Percentiles rank a stretch among this genome's conserved stretches.
These are phyloP conservation scores for Typhlichthys subterraneus DNA, from an alignment of 2,797 vertebrate species.

Conservation along the genomic window DNA sequence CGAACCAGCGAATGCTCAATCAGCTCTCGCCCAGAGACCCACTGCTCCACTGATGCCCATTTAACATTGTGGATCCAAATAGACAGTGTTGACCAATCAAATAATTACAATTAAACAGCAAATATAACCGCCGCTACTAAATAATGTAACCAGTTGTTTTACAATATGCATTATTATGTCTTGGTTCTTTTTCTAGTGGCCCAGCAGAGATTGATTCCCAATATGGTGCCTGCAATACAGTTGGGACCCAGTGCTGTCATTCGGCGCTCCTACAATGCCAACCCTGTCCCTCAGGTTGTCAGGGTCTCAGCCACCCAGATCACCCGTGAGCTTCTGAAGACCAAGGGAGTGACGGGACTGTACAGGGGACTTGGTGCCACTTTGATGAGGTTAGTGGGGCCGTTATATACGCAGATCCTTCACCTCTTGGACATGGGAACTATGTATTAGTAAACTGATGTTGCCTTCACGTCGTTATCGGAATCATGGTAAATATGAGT, in stretches of 20 bases:
- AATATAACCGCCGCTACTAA: neutral
- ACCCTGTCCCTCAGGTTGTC: constrained; percentile 54
- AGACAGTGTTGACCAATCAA: neutral
- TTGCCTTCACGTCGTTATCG: too few relatives aligned
- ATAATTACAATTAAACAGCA: neutral
- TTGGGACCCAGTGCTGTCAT: constrained; percentile 73
- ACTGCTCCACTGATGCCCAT: too few relatives aligned
- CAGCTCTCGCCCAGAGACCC: too few relatives aligned
- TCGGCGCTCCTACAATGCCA: constrained; percentile 77
- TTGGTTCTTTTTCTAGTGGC: constrained; percentile 63
- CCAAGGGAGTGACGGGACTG: constrained; percentile 81
- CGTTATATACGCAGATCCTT: neutral
- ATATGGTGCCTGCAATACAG: constrained; percentile 71
- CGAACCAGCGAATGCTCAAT: too few relatives aligned
- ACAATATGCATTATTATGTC: neutral
- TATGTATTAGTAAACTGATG: neutral
- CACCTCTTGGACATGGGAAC: neutral
- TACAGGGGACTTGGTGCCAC: constrained; percentile 85
- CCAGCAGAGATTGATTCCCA: constrained; percentile 77
- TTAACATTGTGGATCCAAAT: neutral
- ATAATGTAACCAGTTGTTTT: neutral
- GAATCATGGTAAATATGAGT: too few relatives aligned
- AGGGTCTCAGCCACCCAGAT: constrained; percentile 81
- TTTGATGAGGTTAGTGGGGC: constrained; percentile 75
- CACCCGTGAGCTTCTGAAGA: constrained; percentile 78